Evolutionary conservation across 2,113 vertebrate species (phyloP), one percentile per base, ranked within the genome.

Genomic region (Hirundichthys speculiger): DNA sequence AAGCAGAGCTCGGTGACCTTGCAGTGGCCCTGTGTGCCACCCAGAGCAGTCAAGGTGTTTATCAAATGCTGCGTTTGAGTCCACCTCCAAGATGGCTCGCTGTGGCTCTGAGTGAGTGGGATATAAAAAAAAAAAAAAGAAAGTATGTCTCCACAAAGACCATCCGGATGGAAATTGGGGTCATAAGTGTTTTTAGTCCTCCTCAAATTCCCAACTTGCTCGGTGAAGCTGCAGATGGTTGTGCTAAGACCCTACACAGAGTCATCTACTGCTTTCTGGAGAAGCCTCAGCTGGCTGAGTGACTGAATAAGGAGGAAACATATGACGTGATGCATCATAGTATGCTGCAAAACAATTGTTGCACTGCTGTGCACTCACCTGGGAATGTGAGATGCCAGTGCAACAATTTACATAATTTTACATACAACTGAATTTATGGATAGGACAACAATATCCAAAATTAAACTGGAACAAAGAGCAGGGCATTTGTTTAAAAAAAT

Each of bases 41-140:
- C 74, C 72, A 73, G 64, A 69, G 72, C 74, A 78, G 61, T 76
- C 72, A 73, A 69, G 72, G 66, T 79, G 72, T 70, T 85, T 73
- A 76, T 88, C 75, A 84, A 85, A 79, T 76, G 60, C 71, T 61
- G 66, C 27, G 73, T 78, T 76, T 79, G 77, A 84, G 83, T 83
- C 61, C 50, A 39, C 69, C 45, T 64, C 67, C 64, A 62, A 73
- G 74, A 85, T 58, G 55, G 67, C 59, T 83, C 69, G 66, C 64
- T 77, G 70, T 69, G 19, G 67, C 64, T 61, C 20, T 18, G 58
- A 80, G 58, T 54, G 51, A 86, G 64, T 67, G 52, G 73, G 52
- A n/a, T n/a, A n/a, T n/a, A n/a, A n/a, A n/a, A n/a, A n/a, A n/a
- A n/a, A n/a, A n/a, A n/a, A n/a, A n/a, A n/a, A n/a, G n/a, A n/a